phyloP scores from a whole-genome alignment of 2,797 vertebrate species.

The Leuciscus waleckii region DNA sequence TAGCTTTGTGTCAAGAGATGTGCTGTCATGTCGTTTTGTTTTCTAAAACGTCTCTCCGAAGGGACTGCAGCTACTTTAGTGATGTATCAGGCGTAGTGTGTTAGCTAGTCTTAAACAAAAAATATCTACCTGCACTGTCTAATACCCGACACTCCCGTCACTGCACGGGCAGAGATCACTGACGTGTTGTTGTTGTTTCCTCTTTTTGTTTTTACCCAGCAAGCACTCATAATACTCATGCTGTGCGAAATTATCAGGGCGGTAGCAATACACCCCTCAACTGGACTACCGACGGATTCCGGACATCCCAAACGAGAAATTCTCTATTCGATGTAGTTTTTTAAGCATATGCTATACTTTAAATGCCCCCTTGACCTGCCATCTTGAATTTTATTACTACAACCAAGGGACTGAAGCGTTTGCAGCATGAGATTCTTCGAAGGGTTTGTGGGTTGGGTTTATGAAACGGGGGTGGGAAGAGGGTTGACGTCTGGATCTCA shows the following conservation, averaged over 20 bases:
- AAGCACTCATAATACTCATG: conserved; percentile 30
- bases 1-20: conserved; percentile 62
- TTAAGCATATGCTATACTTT: conserved; percentile 41
- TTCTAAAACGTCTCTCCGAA: conserved; percentile 60
- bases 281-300: background rate
- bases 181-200: conserved; percentile 52
- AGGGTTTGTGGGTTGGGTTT: conserved; percentile 30
- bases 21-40: conserved; percentile 57
- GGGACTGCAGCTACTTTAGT: conserved; percentile 62
- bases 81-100: conserved; percentile 61
- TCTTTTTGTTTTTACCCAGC: conserved; percentile 31
- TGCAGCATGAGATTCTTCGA: conserved; percentile 76
- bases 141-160: conserved; percentile 24
- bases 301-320: background rate
- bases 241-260: conserved; percentile 44
- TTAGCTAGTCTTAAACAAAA: conserved; percentile 60
- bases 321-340: background rate
- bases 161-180: conserved; percentile 37
- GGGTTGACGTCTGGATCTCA: conserved; percentile 25
- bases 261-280: conserved; percentile 68
- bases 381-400: conserved; percentile 57
- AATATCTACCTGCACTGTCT: conserved; percentile 60
- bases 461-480: conserved; percentile 20
- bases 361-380: conserved; percentile 51
- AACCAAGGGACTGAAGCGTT: conserved; percentile 35